A percentile compares a stretch with the other conserved stretches of the same genome.
phyloP scores from a whole-genome alignment of 2,113 vertebrate species.

The Clarias macrocephalus region DNA sequence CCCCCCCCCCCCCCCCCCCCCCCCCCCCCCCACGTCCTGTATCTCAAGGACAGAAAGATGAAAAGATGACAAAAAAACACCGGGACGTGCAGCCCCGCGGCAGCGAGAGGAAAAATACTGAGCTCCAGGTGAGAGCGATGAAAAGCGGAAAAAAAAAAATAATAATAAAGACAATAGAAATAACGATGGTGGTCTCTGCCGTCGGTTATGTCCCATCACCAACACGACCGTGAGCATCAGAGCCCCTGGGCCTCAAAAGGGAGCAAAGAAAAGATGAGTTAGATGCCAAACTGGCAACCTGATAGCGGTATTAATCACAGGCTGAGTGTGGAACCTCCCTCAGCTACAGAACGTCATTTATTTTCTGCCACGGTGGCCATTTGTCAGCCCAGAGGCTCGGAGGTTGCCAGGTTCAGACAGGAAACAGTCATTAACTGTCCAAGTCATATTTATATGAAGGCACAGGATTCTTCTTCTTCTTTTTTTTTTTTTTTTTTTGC shows the following conservation, averaged over 20 bases:
- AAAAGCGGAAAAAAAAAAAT: conserved; percentile 55
- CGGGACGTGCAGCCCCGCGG: background rate
- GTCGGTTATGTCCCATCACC: conserved; percentile 61
- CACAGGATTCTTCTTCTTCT: too few species aligned
- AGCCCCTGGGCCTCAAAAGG: conserved; percentile 44
- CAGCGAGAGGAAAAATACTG: background rate
- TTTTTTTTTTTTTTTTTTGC: background rate
- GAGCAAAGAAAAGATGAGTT: conserved; percentile 63
- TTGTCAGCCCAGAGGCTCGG: conserved; percentile 66
- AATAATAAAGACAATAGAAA: conserved; percentile 68
- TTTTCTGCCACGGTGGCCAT: conserved; percentile 67
- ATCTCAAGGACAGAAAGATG: background rate
- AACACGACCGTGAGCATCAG: conserved; percentile 50
- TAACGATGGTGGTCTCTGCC: conserved; percentile 71
- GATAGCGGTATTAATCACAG: conserved; percentile 78
- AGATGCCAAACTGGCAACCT: conserved; percentile 71
- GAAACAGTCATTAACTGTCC: background rate
- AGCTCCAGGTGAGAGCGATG: conserved; percentile 55
- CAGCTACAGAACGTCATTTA: conserved; percentile 73
- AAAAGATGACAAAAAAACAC: conserved; percentile 4
- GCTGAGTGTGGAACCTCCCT: conserved; percentile 71
- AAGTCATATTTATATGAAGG: background rate
- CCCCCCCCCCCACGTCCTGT: background rate
- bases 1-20: too few species aligned
- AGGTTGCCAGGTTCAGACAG: background rate